Conservation (phyloP, 1,140 invertebrate genomes). For the Brachionus calyciflorus region DNA sequence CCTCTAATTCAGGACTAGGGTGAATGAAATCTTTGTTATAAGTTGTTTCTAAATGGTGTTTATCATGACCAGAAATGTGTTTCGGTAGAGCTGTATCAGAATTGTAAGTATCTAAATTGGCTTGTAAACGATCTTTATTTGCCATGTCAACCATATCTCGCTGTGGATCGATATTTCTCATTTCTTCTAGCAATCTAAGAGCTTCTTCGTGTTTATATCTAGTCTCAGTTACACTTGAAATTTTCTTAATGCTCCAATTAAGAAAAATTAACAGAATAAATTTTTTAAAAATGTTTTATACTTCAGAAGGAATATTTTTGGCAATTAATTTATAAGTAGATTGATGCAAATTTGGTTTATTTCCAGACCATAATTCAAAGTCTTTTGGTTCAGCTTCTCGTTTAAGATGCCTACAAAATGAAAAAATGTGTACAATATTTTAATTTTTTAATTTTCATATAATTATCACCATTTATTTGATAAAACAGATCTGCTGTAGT, state of each 20-base stretch:
- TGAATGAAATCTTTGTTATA: constrained; percentile 25
- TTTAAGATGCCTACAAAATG: constrained; percentile 29
- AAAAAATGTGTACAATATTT: neutral
- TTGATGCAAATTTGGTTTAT: constrained; percentile 19
- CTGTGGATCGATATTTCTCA: neutral
- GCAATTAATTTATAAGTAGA: constrained; percentile 32
- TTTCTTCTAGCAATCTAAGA: neutral
- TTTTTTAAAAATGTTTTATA: neutral
- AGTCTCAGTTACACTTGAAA: neutral
- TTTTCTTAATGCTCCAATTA: neutral
- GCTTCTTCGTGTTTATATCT: constrained; percentile 26
- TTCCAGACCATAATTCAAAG: neutral
- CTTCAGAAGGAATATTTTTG: neutral
- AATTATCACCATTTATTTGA: constrained; percentile 31
- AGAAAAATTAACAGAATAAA: neutral
- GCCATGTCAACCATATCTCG: neutral
- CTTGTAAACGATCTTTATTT: neutral
- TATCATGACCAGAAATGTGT: neutral
- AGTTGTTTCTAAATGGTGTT: constrained; percentile 38
- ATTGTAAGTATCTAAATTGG: neutral
- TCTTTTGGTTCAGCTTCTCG: constrained; percentile 38
- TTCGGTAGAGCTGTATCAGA: neutral
- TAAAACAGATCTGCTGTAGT: constrained; percentile 40
- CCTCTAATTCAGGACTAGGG: constrained; percentile 23
- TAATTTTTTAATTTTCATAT: too few relatives aligned